Base-by-base conservation (phyloP, 2,113 vertebrate species). In the Verasper variegatus region DNA sequence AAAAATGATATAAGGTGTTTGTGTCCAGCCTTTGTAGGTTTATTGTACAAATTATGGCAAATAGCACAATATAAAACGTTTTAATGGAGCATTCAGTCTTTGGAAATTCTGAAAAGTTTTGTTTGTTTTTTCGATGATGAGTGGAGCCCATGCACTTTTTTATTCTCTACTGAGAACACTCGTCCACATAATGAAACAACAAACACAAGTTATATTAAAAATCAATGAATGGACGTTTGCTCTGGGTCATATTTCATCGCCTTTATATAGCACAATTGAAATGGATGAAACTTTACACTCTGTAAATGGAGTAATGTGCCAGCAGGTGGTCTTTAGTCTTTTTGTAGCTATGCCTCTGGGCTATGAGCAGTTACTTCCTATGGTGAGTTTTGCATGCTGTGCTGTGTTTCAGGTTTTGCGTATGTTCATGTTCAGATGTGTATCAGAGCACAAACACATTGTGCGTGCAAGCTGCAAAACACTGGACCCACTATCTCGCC, bases 361-460 rank as follows among this genome's bases (percentile, higher is more conserved):
- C 18, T 13, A 3, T 21, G 11, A 64, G 69, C 47, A 37, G 61
- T 74, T 74, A 20, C 75, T 75, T 82, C 62, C 49, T 63, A 27
- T 24, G 8, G 26, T 65, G 79, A 80, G 84, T 77, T 94, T 94
- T 94, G 90, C 91, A 91, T 94, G 75, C 23, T 40, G 55, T 76
- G 55, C 24, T 54, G 66, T 56, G 18, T 71, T 70, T 27, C 14
- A 60, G 70, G 64, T 89, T 93, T 94, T 92, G 92, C 92, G 93
- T 92, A 78, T 82, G 70, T 79, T 56, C 74, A 80, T 72, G 56
- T 26, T 68, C 35, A 76, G 85, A 89, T 89, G 40, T 57, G 7
- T 86, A 86, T 88, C 87, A 73, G 68, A 55, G 58, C 40, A 83
- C 55, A 74, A 76, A 73, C 67, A 83, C 51, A 74, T 77, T 59